Evolutionary conservation across 2,888 invertebrate species (phyloP).

Genomic region (Apomyelois bistriatella): DNA sequence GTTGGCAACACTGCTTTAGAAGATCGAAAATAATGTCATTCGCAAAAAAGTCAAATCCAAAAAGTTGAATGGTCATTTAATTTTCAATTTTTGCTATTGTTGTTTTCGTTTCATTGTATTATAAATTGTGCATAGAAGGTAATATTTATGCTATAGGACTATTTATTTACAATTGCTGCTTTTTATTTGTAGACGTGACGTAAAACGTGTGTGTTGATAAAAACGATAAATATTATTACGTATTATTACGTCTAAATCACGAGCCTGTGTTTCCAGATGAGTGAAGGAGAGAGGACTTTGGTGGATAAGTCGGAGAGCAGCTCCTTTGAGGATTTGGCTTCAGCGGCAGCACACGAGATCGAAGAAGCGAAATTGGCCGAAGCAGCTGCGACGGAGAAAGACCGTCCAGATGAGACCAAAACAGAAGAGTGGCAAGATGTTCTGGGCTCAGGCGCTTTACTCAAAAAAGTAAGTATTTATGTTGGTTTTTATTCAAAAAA

Average conservation of each 20-base stretch:
- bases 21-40: conserved; percentile 22
- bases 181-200: conserved; percentile 10
- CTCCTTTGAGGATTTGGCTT: conserved; percentile 83
- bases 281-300: conserved; percentile 63
- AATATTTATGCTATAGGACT: conserved; percentile 16
- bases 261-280: conserved; percentile 62
- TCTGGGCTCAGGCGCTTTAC: conserved; percentile 87
- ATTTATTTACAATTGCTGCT: not conserved
- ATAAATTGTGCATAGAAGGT: conserved; percentile 31
- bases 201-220: conserved; percentile 20
- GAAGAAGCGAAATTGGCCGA: conserved; percentile 70
- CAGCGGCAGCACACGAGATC: conserved; percentile 78
- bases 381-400: conserved; percentile 54
- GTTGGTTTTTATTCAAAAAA: not conserved
- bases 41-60: conserved; percentile 43
- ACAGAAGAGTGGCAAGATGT: conserved; percentile 86
- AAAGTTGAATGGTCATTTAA: conserved; percentile 62
- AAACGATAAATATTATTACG: conserved; percentile 44
- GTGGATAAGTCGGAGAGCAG: conserved; percentile 83
- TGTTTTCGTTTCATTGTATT: conserved; percentile 26
- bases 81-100: conserved; percentile 26
- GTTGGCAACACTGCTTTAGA: too few relatives aligned
- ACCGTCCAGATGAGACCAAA: conserved; percentile 46
- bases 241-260: conserved; percentile 41
- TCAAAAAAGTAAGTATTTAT: conserved; percentile 70